Conservation (phyloP, 1,140 invertebrate genomes). For the Apis dorsata region DNA sequence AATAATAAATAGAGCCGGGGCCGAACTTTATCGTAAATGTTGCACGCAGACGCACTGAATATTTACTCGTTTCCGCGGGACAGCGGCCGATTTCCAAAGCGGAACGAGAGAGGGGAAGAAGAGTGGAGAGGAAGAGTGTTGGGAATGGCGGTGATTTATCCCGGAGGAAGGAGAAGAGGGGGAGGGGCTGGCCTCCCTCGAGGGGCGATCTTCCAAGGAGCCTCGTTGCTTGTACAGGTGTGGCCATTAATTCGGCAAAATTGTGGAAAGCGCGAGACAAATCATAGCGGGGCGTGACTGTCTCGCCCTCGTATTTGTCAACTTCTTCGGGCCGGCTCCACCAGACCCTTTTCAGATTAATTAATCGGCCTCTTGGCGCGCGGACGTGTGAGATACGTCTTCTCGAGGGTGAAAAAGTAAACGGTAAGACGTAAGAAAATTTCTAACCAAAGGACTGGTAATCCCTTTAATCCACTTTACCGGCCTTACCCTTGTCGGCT, state of each 20-base stretch:
- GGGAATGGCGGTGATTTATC: slow-evolving; percentile 54
- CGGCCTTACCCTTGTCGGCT: neutral
- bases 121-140: neutral
- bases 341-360: slow-evolving; percentile 2
- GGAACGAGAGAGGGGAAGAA: neutral
- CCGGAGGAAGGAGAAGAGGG: slow-evolving; percentile 4
- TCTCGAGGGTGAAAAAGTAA: neutral
- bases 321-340: neutral
- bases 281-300: slow-evolving; percentile 39
- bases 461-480: neutral
- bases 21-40: slow-evolving; percentile 69
- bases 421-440: neutral
- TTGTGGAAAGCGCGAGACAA: slow-evolving; percentile 50
- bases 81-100: neutral
- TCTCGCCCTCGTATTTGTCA: slow-evolving; percentile 1
- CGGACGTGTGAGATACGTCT: slow-evolving; percentile 24
- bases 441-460: neutral
- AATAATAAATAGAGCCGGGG: slow-evolving; percentile 65
- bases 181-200: slow-evolving; percentile 13
- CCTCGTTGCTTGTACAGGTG: slow-evolving; percentile 47
- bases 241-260: slow-evolving; percentile 56
- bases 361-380: slow-evolving; percentile 17
- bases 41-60: slow-evolving; percentile 62
- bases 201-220: slow-evolving; percentile 38
- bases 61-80: slow-evolving; percentile 60